Evolutionary conservation across 2,797 vertebrate genomes (phyloP).

Genomic region (Glyptemys insculpta): DNA sequence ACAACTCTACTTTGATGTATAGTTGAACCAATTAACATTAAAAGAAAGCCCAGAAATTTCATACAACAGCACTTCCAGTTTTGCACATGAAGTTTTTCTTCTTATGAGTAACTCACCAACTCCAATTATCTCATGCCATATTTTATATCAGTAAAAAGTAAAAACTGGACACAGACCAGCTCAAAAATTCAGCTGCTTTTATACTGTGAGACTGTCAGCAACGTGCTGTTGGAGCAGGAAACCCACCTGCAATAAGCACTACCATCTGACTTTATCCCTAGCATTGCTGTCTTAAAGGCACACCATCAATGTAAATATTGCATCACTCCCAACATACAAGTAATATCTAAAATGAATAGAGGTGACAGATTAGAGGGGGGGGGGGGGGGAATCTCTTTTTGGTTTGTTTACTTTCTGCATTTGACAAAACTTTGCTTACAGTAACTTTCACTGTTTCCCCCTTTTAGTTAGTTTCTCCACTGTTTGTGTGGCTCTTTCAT

Average conservation of each 20-base stretch:
- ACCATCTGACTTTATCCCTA: neutral
- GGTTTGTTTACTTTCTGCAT: neutral
- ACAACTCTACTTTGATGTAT: conserved; percentile 20
- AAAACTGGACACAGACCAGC: neutral
- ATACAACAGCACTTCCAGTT: conserved; percentile 29
- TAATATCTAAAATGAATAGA: neutral
- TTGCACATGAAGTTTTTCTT: conserved; percentile 23
- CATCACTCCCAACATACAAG: neutral
- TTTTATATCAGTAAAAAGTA: conserved; percentile 8
- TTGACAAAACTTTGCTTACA: neutral
- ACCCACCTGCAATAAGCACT: fast-evolving
- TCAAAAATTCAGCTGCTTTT: neutral
- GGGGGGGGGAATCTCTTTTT: too few relatives aligned
- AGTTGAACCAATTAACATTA: neutral
- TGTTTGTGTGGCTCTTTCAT: neutral
- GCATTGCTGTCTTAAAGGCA: neutral
- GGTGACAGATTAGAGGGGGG: neutral
- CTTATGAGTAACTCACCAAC: neutral
- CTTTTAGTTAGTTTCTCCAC: neutral
- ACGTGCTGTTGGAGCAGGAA: neutral
- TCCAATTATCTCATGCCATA: conserved; percentile 14
- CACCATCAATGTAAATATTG: neutral
- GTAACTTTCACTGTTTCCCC: neutral
- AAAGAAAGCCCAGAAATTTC: neutral
- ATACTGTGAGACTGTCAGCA: neutral